Evolutionary conservation across 2,888 invertebrate genomes (phyloP), one percentile per base, ranked within the genome.

Genomic region (Lasioglossum leucozonium): DNA sequence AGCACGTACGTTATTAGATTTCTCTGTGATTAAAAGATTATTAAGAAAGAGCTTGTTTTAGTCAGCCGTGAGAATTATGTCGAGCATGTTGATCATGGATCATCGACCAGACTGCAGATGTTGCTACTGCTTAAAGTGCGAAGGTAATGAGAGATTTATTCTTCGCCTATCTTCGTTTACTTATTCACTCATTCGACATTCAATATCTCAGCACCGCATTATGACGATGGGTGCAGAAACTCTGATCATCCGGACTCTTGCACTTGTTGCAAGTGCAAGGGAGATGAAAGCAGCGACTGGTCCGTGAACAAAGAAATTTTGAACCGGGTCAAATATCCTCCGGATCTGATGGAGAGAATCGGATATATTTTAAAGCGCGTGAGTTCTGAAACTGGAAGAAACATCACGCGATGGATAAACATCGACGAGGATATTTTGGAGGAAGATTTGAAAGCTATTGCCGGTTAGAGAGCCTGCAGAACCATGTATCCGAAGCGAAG

Each of bases 271-370:
- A 79, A 77, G 4, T 87, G 87, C 51, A 80, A 58, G 6, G 72
- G 40, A 30, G 44, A 26, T 10, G 82, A 75, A 34, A 82, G 72
- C 18, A 83, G 78, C 22, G 80, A 80, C 0, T 81, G 71, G 77
- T 80, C 82, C 10, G 44, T 76, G 6, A 44, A 75, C 37, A 75
- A 76, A 55, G 71, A 72, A 18, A 22, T 80, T 34, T n/a, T n/a
- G 2, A 47, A 71, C 4, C 65, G 26, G 30, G 18, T 83, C 10
- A 22, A 47, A 42, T 11, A 65, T 34, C 37, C 78, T 22, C 47
- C 22, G 95, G 89, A 96, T 72, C 44, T 34, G 47, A 75, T 8
- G n/a, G 62, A 87, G 5, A 87, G 87, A n/a, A 83, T 89, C 10
- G 47, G 47, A 11, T 51, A 81, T n/a, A 89, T 90, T 65, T 51